Evolutionary conservation across 2,113 vertebrate species (phyloP).

Genomic region (Halichoeres trimaculatus): DNA sequence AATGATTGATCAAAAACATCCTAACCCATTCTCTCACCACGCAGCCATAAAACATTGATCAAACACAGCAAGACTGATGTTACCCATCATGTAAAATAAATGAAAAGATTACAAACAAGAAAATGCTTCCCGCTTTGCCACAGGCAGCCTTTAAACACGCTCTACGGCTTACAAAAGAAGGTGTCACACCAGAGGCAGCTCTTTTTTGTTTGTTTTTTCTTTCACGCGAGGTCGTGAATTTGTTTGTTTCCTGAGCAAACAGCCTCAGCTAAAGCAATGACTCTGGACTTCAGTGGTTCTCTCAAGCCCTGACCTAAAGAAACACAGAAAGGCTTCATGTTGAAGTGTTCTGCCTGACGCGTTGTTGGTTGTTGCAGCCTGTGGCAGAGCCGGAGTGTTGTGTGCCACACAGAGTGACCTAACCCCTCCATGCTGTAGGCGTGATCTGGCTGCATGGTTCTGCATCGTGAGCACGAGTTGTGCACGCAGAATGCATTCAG

Average conservation of each 20-base stretch:
- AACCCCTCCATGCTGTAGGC: slow-evolving; percentile 4
- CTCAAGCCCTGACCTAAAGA: neutral
- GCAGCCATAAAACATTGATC: neutral
- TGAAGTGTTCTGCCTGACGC: neutral
- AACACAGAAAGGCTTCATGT: neutral
- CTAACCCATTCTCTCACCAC: neutral
- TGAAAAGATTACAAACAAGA: neutral
- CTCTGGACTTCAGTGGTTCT: neutral
- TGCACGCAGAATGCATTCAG: slow-evolving; percentile 9
- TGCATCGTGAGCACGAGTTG: slow-evolving; percentile 44
- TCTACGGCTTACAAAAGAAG: neutral
- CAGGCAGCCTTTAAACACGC: slow-evolving; percentile 2
- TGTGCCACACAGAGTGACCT: neutral
- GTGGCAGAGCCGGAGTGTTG: slow-evolving; percentile 7
- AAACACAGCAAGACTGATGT: neutral
- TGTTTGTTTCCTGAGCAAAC: neutral
- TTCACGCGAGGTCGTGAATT: neutral
- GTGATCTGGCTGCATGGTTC: slow-evolving; percentile 60
- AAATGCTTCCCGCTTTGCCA: slow-evolving; percentile 12
- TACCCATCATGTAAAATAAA: neutral
- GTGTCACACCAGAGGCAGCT: neutral
- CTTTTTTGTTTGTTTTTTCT: slow-evolving; percentile 3
- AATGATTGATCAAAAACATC: neutral
- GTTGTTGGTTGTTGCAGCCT: slow-evolving; percentile 9
- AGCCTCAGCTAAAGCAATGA: neutral